Evolutionary conservation across 1,140 invertebrate genomes (phyloP), one percentile per base, ranked within the genome.

Genomic region (Hydropsyche tenuis): DNA sequence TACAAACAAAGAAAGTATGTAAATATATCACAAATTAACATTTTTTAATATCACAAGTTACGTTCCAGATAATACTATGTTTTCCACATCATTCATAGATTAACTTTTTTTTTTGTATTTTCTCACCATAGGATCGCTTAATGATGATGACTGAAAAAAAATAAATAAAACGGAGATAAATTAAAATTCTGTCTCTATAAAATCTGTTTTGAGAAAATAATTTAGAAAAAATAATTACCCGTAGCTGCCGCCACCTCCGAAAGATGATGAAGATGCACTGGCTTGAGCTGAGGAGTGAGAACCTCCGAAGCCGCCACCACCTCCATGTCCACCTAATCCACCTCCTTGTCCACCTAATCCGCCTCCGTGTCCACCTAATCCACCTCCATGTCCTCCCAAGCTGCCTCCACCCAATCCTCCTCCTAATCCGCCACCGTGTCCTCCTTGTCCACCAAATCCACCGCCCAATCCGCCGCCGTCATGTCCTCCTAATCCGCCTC

Each of bases 401-500:
- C 63, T n/a, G n/a, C n/a, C n/a, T n/a, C n/a, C 72, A 43, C 62
- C 75, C 22, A 69, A 75, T n/a, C 53, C 53, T 23, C 45, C 69
- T 37, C 23, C 4, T 42, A n/a, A n/a, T n/a, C n/a, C n/a, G n/a
- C 51, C 69, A 6, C 45, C 74, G 51, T 63, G 73, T 22, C 56
- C 45, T 63, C 69, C 71, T 14, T 56, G 62, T 71, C 78, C 81
- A n/a, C 73, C 78, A 9, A 75, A 78, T 2, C 80, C 80, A 2
- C 78, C 77, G 6, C 81, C 80, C 30, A 73, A 73, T 14, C 82
- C 80, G 68, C 84, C 83, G 23, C 73, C n/a, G n/a, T n/a, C 73
- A 62, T 69, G 64, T 45, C 63, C 65, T 27, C 71, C 74, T 56
- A 14, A 53, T 30, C 74, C 69, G 11, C 62, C 69, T 63, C 77